Evolutionary conservation across 2,113 vertebrate species (phyloP).

Genomic region (Hepsetus odoe): DNA sequence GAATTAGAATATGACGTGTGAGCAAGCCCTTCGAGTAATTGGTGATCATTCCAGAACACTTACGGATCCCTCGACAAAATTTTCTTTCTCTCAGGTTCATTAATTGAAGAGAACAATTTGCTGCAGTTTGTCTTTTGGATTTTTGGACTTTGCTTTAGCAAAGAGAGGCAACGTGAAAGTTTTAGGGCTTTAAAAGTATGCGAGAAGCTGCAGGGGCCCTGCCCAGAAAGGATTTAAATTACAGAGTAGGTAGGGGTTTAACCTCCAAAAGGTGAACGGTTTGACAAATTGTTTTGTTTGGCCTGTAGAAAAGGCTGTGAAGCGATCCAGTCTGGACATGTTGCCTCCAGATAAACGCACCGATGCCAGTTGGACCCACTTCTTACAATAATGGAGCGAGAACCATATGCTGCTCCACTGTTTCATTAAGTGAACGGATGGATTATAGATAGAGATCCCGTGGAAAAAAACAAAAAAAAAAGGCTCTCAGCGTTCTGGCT

Average conservation of each 20-base stretch:
- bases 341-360: constrained; percentile 51
- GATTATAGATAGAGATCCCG: constrained; percentile 31
- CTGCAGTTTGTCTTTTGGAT: constrained; percentile 52
- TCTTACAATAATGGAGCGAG: constrained; percentile 45
- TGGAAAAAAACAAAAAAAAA: constrained; percentile 10
- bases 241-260: constrained; percentile 29
- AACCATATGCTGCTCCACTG: constrained; percentile 53
- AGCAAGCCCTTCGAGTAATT: constrained; percentile 59
- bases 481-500: constrained; percentile 13
- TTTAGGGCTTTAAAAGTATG: background rate
- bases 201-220: background rate
- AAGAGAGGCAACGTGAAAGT: constrained; percentile 21
- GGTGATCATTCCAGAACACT: constrained; percentile 51
- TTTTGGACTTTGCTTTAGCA: constrained; percentile 9
- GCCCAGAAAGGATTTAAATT: constrained; percentile 31
- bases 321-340: constrained; percentile 46
- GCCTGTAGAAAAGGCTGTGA: constrained; percentile 26
- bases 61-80: constrained; percentile 35
- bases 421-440: constrained; percentile 55
- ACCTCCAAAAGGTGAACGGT: constrained; percentile 13
- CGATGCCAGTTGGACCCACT: constrained; percentile 55
- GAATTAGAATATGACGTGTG: constrained; percentile 50
- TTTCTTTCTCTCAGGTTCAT: constrained; percentile 33
- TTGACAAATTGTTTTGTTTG: constrained; percentile 48
- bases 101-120: constrained; percentile 53